These are phyloP conservation scores for Pharmacophagus antenor DNA, from an alignment of 2,888 invertebrate species.

Conservation along the genomic window DNA sequence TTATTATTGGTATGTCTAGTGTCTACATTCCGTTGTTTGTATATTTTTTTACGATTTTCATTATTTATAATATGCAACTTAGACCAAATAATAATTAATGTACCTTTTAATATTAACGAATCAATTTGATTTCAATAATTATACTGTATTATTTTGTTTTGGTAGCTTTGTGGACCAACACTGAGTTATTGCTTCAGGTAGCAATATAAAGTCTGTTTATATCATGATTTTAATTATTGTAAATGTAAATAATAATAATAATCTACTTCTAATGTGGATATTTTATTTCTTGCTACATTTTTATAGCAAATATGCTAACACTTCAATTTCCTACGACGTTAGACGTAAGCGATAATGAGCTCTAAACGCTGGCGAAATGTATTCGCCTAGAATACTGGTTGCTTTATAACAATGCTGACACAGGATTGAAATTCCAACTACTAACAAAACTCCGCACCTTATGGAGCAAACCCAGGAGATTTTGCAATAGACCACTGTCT, in stretches of 20 bases:
- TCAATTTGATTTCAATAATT: conserved; percentile 63
- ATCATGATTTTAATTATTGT: conserved; percentile 67
- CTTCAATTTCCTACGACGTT: no score
- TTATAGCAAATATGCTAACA: no score
- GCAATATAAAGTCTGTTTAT: conserved; percentile 73
- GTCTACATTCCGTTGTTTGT: conserved; percentile 80
- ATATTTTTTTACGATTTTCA: conserved; percentile 72
- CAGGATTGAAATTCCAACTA: no score
- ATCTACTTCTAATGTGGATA: conserved; percentile 52
- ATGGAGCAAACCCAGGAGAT: no score
- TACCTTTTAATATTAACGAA: conserved; percentile 77
- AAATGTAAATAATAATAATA: conserved; percentile 77
- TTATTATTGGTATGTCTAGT: conserved; percentile 75
- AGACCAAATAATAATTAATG: conserved; percentile 82
- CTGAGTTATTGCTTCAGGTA: conserved; percentile 69
- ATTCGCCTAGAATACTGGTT: no score
- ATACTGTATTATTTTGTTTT: conserved; percentile 63
- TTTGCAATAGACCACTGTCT: no score
- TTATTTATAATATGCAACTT: conserved; percentile 79
- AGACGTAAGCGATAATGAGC: no score
- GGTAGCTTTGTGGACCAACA: conserved; percentile 79
- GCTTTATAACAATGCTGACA: no score
- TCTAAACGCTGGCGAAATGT: no score
- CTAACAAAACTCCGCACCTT: no score
- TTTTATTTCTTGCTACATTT: conserved; percentile 11